These are phyloP conservation scores for Epizoanthus ramosus DNA, from an alignment of 92 coral and sea anemone species.

Conservation along the genomic window DNA sequence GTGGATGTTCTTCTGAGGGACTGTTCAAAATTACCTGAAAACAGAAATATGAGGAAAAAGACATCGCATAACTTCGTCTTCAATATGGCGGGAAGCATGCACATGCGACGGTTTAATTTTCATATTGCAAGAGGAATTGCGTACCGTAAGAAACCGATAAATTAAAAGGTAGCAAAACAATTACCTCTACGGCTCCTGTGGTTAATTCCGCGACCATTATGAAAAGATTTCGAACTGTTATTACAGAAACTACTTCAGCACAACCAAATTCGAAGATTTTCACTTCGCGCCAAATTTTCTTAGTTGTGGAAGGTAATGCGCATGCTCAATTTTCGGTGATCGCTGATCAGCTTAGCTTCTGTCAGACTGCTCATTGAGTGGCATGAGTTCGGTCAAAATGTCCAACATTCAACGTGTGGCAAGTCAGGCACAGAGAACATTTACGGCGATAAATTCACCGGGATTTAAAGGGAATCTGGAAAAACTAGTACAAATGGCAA, in stretches of 20 bases:
- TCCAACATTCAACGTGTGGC: conserved; percentile 83
- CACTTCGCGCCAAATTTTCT: conserved; percentile 41
- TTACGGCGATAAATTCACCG: conserved; percentile 68
- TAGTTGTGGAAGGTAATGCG: neutral
- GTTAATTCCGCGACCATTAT: conserved; percentile 35
- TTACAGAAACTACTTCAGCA: neutral
- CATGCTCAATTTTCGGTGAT: neutral
- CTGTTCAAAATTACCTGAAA: conserved; percentile 73
- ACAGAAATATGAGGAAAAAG: conserved; percentile 8
- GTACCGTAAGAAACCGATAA: no score
- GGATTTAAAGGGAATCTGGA: conserved; percentile 77
- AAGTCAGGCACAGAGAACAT: conserved; percentile 87
- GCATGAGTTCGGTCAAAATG: conserved; percentile 40
- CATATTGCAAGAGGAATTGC: no score
- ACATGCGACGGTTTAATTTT: neutral
- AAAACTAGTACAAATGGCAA: conserved; percentile 75
- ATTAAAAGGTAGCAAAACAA: neutral
- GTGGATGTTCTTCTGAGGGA: conserved; percentile 85
- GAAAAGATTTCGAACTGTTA: neutral
- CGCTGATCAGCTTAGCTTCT: conserved; percentile 1
- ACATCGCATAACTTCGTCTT: neutral
- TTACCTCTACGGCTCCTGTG: conserved; percentile 39
- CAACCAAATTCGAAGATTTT: neutral
- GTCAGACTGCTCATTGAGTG: neutral
- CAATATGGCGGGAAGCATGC: conserved; percentile 1